Evolutionary conservation across 2,113 vertebrate genomes (phyloP), one percentile per base, ranked within the genome.

Genomic region (Tyrannus savana): DNA sequence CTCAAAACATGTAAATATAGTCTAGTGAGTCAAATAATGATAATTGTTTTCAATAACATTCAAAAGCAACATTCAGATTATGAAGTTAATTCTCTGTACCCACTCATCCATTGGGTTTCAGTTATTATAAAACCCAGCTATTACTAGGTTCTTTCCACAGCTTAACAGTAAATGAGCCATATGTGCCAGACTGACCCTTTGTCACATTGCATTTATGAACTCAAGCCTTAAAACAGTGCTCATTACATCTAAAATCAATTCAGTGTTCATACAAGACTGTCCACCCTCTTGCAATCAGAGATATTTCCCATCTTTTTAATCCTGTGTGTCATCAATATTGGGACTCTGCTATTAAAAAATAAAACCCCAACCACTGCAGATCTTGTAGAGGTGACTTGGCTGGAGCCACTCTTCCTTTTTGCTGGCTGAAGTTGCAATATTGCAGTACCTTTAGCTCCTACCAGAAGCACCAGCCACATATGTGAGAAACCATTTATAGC

Each of bases 1-100:
- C 71, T 72, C 49, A n/a, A 88, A 91, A 68, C 50, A 95, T 69
- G 78, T 90, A 96, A 96, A 95, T 87, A 91, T 11, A 76, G 28
- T 66, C 81, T 42, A 77, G 87, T 42, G 49, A 80, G 68, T 96
- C 74, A 94, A 89, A 82, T 93, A 93, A 91, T 95, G 84, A 8
- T 55, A 78, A 87, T 85, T 90, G 71, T 95, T 90, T 96, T 85
- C 84, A 83, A 47, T 93, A 87, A 62, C 74, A 76, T 39, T 91
- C 28, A 90, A 63, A 95, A 47, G 35, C 63, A 84, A 42, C 64
- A 46, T 77, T 77, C 59, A 46, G 73, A 96, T 95, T 46, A 94
- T 56, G 59, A 76, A 84, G 94, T 80, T 87, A 85, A 79, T 94
- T 93, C 81, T 75, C 71, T 56, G 67, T 69, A 76, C 37, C 33